Conservation (phyloP, 2,113 vertebrate species). For the Phrynocephalus versicolor region DNA sequence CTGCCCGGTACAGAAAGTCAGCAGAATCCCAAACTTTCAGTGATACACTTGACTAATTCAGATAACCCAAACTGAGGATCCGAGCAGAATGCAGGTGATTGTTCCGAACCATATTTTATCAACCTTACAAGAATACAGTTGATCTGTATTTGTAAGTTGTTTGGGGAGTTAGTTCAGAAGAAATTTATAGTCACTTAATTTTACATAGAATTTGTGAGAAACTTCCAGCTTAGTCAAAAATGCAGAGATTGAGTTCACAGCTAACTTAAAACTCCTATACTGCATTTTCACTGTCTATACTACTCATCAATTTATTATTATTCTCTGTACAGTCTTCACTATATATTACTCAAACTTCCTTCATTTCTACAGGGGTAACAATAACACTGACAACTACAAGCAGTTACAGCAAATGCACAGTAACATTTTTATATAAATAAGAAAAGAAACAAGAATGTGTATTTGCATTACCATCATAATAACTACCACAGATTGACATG, state of each 20-base stretch:
- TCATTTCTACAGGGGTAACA: slow-evolving; percentile 52
- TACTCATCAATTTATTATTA: neutral
- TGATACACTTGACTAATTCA: neutral
- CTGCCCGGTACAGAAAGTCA: neutral
- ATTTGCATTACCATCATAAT: slow-evolving; percentile 77
- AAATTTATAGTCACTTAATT: neutral
- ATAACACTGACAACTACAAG: slow-evolving; percentile 75
- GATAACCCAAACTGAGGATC: neutral
- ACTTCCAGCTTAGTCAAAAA: neutral
- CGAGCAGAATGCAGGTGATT: neutral
- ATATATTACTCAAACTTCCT: slow-evolving; percentile 57
- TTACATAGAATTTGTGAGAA: neutral
- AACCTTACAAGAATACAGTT: neutral
- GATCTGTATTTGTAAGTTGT: neutral
- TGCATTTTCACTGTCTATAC: neutral
- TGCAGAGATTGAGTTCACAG: neutral
- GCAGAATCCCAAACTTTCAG: too few species aligned
- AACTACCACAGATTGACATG: slow-evolving; percentile 74
- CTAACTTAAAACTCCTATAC: neutral
- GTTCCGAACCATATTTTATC: neutral
- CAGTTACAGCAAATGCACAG: slow-evolving; percentile 66
- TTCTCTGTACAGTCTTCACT: slow-evolving; percentile 35
- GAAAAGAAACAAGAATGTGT: slow-evolving; percentile 66
- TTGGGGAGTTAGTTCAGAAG: neutral
- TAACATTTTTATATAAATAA: slow-evolving; percentile 58